These are phyloP conservation scores for Lutra lutra DNA, from an alignment of 2,797 vertebrate genomes.

Conservation along the genomic window DNA sequence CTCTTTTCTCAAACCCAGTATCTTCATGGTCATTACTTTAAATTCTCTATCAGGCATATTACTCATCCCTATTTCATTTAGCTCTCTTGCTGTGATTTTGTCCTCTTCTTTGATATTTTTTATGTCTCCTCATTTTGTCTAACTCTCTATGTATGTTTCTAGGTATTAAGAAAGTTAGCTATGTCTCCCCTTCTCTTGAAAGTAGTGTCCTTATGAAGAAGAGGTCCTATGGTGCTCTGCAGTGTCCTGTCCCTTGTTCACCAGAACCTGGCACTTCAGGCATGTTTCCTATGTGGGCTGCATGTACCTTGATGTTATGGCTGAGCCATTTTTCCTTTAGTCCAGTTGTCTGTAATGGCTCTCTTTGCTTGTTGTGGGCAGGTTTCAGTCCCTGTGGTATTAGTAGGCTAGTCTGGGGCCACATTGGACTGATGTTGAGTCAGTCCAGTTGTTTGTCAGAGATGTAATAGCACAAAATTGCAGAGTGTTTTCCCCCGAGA, in stretches of 20 bases:
- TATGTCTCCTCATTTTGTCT: background rate
- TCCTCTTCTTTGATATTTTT: background rate
- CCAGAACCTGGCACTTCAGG: background rate
- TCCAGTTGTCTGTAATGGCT: background rate
- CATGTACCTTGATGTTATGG: background rate
- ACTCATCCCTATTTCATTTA: background rate
- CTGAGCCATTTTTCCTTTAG: background rate
- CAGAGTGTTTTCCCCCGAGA: background rate
- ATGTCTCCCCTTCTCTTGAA: background rate
- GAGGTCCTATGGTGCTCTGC: background rate
- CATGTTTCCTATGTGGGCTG: background rate
- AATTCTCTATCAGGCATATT: background rate
- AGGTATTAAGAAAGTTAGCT: background rate
- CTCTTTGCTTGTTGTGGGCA: background rate
- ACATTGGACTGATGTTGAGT: background rate
- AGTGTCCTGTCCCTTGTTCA: background rate
- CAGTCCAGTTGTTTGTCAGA: background rate
- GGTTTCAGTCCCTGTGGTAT: background rate
- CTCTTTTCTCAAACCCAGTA: background rate
- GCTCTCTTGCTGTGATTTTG: background rate
- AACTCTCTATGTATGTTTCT: background rate
- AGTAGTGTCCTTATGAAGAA: background rate
- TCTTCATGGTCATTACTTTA: background rate
- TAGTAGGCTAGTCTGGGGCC: background rate
- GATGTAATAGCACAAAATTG: background rate